phyloP scores from a whole-genome alignment of 2,797 vertebrate genomes.

The Philypnodon macrostomus region DNA sequence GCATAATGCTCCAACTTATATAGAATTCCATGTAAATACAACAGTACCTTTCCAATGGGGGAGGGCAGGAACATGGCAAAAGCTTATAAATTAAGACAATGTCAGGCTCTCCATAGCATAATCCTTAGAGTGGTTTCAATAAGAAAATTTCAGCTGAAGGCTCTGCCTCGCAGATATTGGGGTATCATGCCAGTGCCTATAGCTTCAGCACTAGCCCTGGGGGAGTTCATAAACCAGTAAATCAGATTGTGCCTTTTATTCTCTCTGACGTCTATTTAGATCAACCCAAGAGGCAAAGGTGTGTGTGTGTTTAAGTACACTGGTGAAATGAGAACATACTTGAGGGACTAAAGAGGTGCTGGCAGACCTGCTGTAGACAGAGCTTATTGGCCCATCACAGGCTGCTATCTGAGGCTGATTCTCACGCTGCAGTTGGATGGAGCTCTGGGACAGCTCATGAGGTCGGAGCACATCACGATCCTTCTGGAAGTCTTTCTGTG shows the following conservation, averaged over 20 bases:
- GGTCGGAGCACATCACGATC: conserved; percentile 76
- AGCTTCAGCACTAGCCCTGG: conserved; percentile 10
- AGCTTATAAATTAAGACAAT: too few species aligned
- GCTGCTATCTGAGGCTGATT: conserved; percentile 60
- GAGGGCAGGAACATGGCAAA: too few species aligned
- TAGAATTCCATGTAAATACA: too few species aligned
- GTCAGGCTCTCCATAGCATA: too few species aligned
- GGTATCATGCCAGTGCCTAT: neutral
- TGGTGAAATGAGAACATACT: conserved; percentile 48
- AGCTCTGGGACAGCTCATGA: conserved; percentile 72
- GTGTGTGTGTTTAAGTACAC: conserved; percentile 41
- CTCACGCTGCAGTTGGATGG: conserved; percentile 79
- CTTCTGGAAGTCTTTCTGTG: conserved; percentile 74
- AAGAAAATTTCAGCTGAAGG: too few species aligned
- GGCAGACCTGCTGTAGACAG: conserved; percentile 30
- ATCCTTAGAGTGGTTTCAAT: too few species aligned
- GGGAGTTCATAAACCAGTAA: conserved; percentile 33
- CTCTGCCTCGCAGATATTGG: neutral
- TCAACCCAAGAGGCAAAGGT: conserved; percentile 42
- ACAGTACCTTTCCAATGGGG: too few species aligned
- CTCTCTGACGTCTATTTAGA: conserved; percentile 41
- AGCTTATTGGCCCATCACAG: conserved; percentile 15
- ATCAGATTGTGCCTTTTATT: conserved; percentile 27
- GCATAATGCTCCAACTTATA: too few species aligned
- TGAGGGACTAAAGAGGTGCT: conserved; percentile 40